Percentiles rank a stretch among this genome's conserved stretches.
These are phyloP conservation scores for Chaetorhynchus papuensis DNA, from an alignment of 2,113 vertebrate species.

Conservation along the genomic window DNA sequence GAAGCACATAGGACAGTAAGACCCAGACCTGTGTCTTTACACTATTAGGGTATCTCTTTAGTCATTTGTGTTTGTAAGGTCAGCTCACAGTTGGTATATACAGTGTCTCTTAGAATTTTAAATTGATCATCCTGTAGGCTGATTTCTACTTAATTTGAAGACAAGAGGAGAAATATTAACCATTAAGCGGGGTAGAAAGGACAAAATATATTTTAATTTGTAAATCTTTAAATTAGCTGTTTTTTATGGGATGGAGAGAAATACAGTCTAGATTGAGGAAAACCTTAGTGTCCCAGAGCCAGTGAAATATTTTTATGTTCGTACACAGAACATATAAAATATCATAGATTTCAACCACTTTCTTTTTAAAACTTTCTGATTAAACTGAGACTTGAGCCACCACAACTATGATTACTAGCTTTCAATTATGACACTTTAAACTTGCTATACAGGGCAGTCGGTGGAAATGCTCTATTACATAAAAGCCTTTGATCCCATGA, in stretches of 20 bases:
- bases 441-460: neutral
- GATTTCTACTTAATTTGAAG: neutral
- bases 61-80: neutral
- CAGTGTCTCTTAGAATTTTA: neutral
- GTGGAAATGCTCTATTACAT: neutral
- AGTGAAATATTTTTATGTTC: neutral
- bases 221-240: neutral
- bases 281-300: neutral
- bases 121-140: neutral
- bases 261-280: neutral
- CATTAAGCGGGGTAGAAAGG: neutral
- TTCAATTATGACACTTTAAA: neutral
- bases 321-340: neutral
- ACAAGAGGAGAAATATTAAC: neutral
- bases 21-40: neutral
- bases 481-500: conserved; percentile 9
- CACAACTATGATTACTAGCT: neutral
- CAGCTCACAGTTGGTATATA: neutral
- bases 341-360: neutral
- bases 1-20: neutral
- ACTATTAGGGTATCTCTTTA: neutral
- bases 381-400: neutral
- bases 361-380: neutral
- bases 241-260: neutral
- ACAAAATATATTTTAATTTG: neutral